Evolutionary conservation across 2,113 vertebrate genomes (phyloP), one percentile per base, ranked within the genome.

Genomic region (Reinhardtius hippoglossoides): DNA sequence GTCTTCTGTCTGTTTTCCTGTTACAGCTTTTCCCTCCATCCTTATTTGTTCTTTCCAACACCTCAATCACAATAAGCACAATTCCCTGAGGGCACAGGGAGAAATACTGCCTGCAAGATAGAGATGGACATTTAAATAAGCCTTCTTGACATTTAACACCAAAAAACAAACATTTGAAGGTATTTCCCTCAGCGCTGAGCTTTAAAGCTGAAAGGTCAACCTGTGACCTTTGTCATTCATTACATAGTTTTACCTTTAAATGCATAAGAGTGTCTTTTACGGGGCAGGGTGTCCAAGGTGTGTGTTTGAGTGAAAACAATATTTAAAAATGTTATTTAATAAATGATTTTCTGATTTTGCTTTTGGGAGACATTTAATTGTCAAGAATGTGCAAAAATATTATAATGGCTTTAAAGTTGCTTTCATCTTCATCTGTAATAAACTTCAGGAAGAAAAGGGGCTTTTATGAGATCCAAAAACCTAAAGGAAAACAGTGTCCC

Each of bases 141-240:
- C 9, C 5, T 20, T 58, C 3, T 27, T 67, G 35, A 67, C 50
- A 63, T 79, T 76, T 13, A 55, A 20, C 12, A 5, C 3, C 13
- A 46, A 55, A 54, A 65, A 78, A 31, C 15, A 65, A 76, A 87
- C 20, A 69, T 67, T 35, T 72, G n/a, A 37, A 50, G 27, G 46
- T 55, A 56, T 80, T 56, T 52, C 23, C 63, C 20, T 8, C 9
- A 9, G 21, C 8, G 1, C 3, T 63, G n/a, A 59, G 42, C 50
- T 75, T 31, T 52, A 20, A 44, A 20, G 20, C 16, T 60, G n/a
- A 67, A 80, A 80, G 62, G 70, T 67, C 23, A 71, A 64, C 62
- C 44, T 60, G 23, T 48, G 65, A 71, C 31, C 31, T 31, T 31
- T 31, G 31, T 31, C 55, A 50, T 82, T 76, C 67, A 57, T 58